Base-by-base conservation (phyloP, 2,113 vertebrate genomes). In the Orthonyx spaldingii region DNA sequence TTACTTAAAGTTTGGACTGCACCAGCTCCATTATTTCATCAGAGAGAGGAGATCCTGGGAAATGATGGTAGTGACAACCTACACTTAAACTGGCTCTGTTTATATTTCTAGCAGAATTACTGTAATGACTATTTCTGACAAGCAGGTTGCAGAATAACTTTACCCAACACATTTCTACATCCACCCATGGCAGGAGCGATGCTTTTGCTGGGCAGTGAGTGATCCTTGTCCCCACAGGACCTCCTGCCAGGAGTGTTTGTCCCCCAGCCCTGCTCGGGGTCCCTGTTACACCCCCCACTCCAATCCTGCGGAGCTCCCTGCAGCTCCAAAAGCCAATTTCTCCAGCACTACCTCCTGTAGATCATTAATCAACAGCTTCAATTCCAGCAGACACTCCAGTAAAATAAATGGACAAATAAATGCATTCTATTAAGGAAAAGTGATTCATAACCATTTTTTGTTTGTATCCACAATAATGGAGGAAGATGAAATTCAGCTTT, bases 391-490 rank as follows among this genome's bases (percentile, higher is more conserved):
- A 87, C 61, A 28, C 50, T 84, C 91, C 55, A 16, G 65, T 57
- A 52, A 91, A 91, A 96, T 55, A 95, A 96, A 94, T 56, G 70
- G 87, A 84, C 91, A 92, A 94, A 97, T 93, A 97, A 97, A 97
- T 96, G 90, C 91, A 69, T 93, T 76, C 86, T 49, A 94, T 97
- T 91, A 90, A 84, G 90, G 94, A 82, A 75, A 97, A 97, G 79
- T 94, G 81, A 97, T 95, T 94, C 91, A 92, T 95, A 97, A 97
- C 97, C 90, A 56, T 85, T 94, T 93, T 94, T 89, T 86, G 91
- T 95, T 97, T 95, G 70, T 85, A 96, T 42, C 95, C 85, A 52
- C 37, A 76, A 70, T 70, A 89, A 77, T 16, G 81, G 72, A 82
- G 94, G 81, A 90, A 94, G 91, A 97, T 92, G 75, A 98, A 98